Evolutionary conservation across 2,797 vertebrate species (phyloP).

Genomic region (Mallotus villosus): DNA sequence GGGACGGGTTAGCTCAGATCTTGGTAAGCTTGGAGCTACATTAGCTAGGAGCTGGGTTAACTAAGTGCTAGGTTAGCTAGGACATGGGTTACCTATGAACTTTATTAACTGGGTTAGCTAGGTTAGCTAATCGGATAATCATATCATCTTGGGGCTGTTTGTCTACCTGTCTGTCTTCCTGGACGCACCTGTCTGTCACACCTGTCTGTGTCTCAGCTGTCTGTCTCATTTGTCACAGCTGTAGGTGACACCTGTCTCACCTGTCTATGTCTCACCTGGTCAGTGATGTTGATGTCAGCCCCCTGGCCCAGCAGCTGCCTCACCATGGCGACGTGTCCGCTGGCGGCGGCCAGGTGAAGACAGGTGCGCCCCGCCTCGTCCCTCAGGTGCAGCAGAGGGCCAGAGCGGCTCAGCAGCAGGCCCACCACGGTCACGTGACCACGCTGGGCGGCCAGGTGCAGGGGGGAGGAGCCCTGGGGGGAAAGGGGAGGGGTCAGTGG

Average conservation of each 20-base stretch:
- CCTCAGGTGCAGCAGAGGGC: constrained; percentile 54
- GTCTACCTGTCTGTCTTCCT: no score
- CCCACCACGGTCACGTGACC: constrained; percentile 63
- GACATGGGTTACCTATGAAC: no score
- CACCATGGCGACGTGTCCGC: constrained; percentile 59
- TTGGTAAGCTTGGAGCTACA: no score
- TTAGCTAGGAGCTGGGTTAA: no score
- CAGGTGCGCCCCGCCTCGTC: constrained; percentile 59
- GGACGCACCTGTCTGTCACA: no score
- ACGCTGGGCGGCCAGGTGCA: constrained; percentile 63
- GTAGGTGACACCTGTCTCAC: neutral
- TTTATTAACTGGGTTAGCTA: no score
- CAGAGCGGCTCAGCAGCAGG: constrained; percentile 63
- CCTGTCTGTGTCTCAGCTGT: no score
- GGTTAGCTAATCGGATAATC: no score
- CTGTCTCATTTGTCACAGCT: constrained; percentile 11
- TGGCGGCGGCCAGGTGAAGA: constrained; percentile 63
- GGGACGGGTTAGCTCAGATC: no score
- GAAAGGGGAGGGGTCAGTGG: neutral
- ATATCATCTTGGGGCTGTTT: no score
- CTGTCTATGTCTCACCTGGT: constrained; percentile 46
- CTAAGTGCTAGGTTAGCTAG: no score
- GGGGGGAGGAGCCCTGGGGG: constrained; percentile 56
- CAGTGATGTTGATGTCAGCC: constrained; percentile 60
- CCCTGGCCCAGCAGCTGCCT: constrained; percentile 65